A percentile compares a stretch with the other conserved stretches of the same genome.
These are phyloP conservation scores for Euwallacea similis DNA, from an alignment of 1,140 invertebrate genomes.

Conservation along the genomic window DNA sequence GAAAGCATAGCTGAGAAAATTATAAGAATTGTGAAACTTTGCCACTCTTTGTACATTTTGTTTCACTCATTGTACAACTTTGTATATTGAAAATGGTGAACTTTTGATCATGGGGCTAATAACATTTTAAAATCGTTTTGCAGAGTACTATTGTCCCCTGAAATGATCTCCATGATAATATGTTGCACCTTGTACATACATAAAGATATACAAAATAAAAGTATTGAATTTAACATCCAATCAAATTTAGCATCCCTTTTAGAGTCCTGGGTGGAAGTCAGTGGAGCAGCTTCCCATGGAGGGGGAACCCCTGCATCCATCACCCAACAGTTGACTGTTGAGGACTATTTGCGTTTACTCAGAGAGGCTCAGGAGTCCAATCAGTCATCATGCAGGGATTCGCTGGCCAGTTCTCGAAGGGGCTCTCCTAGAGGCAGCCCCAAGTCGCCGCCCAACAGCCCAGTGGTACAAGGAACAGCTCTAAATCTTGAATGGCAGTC, in stretches of 20 bases:
- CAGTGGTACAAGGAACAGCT: conserved; percentile 56
- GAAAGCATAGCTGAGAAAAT: too few relatives aligned
- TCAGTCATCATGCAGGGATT: conserved; percentile 80
- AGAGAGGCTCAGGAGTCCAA: conserved; percentile 87
- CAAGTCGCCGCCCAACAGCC: conserved; percentile 89
- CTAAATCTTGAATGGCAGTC: conserved; percentile 53
- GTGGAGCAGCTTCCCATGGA: conserved; percentile 60
- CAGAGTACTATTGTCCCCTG: too few relatives aligned
- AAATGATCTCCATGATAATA: too few relatives aligned
- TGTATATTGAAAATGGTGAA: too few relatives aligned
- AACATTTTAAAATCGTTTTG: too few relatives aligned
- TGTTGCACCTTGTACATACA: too few relatives aligned
- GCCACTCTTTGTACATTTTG: too few relatives aligned
- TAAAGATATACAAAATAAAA: background rate
- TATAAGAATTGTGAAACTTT: too few relatives aligned
- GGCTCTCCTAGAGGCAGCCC: conserved; percentile 64
- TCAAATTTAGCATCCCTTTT: conserved; percentile 45
- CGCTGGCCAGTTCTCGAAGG: conserved; percentile 77
- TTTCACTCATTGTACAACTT: too few relatives aligned
- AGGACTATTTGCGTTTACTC: conserved; percentile 81
- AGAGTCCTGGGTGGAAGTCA: conserved; percentile 87
- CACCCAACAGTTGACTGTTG: conserved; percentile 65
- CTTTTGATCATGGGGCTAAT: too few relatives aligned
- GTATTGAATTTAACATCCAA: background rate
- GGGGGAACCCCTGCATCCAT: conserved; percentile 65